A percentile compares a stretch with the other conserved stretches of the same genome.
Conservation (phyloP, 2,888 invertebrate species). For the Galerucella calmariensis region DNA sequence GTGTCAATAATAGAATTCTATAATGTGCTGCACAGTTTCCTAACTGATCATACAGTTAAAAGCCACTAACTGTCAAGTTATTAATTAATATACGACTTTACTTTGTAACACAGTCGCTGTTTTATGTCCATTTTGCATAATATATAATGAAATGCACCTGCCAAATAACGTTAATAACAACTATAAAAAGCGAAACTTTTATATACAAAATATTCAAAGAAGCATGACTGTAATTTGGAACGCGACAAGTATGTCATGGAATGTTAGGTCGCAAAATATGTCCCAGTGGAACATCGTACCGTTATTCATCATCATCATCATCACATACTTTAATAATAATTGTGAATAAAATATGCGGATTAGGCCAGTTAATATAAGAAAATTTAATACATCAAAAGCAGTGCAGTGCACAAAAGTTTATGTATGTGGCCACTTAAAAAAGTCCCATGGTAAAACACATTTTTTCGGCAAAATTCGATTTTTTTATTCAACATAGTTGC, state of each 20-base stretch:
- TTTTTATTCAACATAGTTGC: too few species aligned
- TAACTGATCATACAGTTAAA: too few species aligned
- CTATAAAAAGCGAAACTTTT: conserved; percentile 5
- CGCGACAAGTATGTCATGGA: conserved; percentile 9
- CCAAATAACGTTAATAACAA: neutral
- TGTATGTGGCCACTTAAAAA: too few species aligned
- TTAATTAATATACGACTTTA: too few species aligned
- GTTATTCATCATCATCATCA: conserved; percentile 6
- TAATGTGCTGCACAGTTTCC: too few species aligned
- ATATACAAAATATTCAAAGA: neutral
- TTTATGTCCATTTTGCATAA: neutral
- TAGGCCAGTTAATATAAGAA: neutral
- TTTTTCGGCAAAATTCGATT: too few species aligned
- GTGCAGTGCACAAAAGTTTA: neutral
- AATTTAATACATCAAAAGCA: neutral
- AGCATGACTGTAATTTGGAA: conserved; percentile 7
- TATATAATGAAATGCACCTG: neutral
- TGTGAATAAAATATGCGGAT: neutral
- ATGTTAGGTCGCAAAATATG: conserved; percentile 11
- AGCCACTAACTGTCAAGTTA: too few species aligned
- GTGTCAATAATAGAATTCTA: too few species aligned
- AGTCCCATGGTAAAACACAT: too few species aligned
- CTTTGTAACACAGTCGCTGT: neutral
- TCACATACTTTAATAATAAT: neutral
- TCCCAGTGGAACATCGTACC: conserved; percentile 10